Conservation (phyloP, 2,113 vertebrate genomes). For the Hippopotamus amphibius region DNA sequence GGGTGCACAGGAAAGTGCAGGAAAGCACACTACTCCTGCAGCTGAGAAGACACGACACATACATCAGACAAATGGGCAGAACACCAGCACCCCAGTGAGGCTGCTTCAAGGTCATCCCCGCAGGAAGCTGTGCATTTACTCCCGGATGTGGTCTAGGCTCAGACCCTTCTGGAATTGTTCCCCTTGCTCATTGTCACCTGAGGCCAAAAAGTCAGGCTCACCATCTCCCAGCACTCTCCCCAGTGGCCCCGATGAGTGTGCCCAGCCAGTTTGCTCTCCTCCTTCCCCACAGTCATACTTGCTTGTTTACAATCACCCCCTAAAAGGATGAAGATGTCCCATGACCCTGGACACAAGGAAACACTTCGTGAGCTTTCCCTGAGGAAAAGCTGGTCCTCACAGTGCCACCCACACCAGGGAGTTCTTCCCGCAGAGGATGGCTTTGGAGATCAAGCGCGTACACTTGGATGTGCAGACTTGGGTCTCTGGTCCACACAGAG, state of each 20-base stretch:
- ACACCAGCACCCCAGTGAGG: too few relatives aligned
- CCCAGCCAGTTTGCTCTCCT: not conserved
- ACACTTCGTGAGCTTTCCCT: not conserved
- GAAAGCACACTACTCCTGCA: not conserved
- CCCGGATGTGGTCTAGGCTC: not conserved
- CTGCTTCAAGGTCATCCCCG: not conserved
- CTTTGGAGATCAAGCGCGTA: accelerated
- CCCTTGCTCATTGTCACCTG: not conserved
- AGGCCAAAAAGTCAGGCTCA: not conserved
- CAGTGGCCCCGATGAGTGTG: not conserved
- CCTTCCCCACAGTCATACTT: not conserved
- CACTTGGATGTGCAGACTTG: not conserved
- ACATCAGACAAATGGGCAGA: not conserved
- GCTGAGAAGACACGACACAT: not conserved
- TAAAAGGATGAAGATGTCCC: not conserved
- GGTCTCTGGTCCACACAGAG: not conserved
- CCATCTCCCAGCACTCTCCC: not conserved
- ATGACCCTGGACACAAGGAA: not conserved
- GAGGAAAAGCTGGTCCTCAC: not conserved
- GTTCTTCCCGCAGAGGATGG: not conserved
- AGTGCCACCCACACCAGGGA: not conserved
- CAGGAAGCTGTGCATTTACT: not conserved
- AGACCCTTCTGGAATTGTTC: not conserved
- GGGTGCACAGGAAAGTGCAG: too few relatives aligned
- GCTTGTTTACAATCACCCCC: not conserved